Conservation (phyloP, 2,797 vertebrate genomes). For the Chelidonichthys spinosus region DNA sequence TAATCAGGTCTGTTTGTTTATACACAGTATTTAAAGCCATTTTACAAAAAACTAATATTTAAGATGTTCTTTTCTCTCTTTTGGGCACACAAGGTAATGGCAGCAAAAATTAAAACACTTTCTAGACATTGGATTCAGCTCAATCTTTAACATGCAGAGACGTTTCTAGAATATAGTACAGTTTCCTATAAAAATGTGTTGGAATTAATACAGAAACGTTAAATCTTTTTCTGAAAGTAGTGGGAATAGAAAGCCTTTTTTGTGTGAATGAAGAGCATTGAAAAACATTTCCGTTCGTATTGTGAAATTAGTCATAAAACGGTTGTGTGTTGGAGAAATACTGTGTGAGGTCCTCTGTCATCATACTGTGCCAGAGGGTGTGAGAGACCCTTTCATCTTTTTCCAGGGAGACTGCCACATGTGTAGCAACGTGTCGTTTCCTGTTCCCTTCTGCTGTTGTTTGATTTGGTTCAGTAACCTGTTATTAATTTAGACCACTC, state of each 20-base stretch:
- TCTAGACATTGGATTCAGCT: background rate
- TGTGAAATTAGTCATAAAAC: slow-evolving; percentile 19
- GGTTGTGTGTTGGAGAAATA: background rate
- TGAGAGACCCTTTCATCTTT: slow-evolving; percentile 56
- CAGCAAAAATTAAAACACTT: background rate
- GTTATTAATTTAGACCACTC: background rate
- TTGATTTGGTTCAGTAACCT: slow-evolving; percentile 6
- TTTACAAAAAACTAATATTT: background rate
- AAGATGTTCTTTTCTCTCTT: background rate
- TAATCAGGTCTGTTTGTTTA: background rate
- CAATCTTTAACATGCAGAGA: background rate
- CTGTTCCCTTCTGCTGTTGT: slow-evolving; percentile 33
- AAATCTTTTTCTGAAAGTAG: background rate
- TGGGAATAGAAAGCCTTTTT: background rate
- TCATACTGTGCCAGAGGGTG: slow-evolving; percentile 45
- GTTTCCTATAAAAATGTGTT: background rate
- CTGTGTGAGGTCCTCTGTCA: slow-evolving; percentile 44
- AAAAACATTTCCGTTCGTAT: background rate
- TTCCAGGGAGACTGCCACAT: slow-evolving; percentile 21
- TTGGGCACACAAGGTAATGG: background rate
- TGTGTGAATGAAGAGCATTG: background rate
- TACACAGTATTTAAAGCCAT: background rate
- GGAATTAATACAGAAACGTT: background rate
- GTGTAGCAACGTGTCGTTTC: slow-evolving; percentile 48
- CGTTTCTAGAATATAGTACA: background rate